phyloP scores from a whole-genome alignment of 2,888 invertebrate species.

The Physocephala rufipes region DNA sequence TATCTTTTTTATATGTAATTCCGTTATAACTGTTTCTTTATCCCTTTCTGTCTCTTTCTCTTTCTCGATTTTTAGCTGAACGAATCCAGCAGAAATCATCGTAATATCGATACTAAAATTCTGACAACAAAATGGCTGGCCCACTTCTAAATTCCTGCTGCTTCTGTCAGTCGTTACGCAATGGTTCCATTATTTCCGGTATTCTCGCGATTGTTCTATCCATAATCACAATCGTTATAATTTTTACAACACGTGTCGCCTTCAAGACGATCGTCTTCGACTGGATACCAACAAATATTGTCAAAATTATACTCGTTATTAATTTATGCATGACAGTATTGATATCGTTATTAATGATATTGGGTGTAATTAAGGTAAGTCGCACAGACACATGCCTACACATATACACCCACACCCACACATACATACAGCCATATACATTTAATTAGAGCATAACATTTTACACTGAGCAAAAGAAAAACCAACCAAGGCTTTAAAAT shows the following conservation, averaged over 20 bases:
- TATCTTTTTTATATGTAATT: no score
- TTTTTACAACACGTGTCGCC: slow-evolving; percentile 74
- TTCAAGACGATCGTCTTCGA: slow-evolving; percentile 83
- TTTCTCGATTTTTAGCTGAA: neutral
- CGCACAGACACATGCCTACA: neutral
- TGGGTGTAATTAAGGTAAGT: slow-evolving; percentile 78
- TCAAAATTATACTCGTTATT: slow-evolving; percentile 80
- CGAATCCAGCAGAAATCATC: neutral
- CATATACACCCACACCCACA: neutral
- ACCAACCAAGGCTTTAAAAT: no score
- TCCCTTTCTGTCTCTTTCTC: neutral
- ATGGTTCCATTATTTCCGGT: slow-evolving; percentile 79
- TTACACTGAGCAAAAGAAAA: neutral
- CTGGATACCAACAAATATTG: slow-evolving; percentile 74
- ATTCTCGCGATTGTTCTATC: slow-evolving; percentile 79
- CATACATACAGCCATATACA: neutral
- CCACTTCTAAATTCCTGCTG: slow-evolving; percentile 75
- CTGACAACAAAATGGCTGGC: slow-evolving; percentile 57
- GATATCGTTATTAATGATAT: slow-evolving; percentile 78
- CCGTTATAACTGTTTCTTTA: neutral
- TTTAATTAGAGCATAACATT: slow-evolving; percentile 8
- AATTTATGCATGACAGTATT: slow-evolving; percentile 85
- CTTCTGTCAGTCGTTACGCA: slow-evolving; percentile 75
- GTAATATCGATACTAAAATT: neutral
- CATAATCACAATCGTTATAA: slow-evolving; percentile 74